Conservation (phyloP, 2,113 vertebrate genomes). For the Hemiscyllium ocellatum region DNA sequence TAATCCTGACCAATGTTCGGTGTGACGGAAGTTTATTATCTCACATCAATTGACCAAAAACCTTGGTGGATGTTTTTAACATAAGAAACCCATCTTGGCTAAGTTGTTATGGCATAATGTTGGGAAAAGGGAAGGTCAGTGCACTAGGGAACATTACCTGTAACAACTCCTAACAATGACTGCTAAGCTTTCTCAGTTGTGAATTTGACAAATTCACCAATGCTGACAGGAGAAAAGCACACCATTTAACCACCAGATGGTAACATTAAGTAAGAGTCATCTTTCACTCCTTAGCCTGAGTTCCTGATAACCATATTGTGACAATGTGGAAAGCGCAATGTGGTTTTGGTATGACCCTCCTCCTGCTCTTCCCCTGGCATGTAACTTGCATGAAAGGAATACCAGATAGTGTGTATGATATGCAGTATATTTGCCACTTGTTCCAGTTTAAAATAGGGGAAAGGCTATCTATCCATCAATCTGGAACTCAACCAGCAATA, state of each 20-base stretch:
- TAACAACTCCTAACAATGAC: neutral
- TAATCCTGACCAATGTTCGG: neutral
- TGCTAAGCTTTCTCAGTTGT: neutral
- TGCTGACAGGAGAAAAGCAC: neutral
- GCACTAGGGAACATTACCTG: neutral
- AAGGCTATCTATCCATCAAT: neutral
- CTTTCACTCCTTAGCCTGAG: neutral
- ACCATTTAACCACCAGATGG: neutral
- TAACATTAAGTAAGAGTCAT: neutral
- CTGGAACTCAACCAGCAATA: neutral
- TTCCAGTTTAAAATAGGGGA: neutral
- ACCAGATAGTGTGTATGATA: neutral
- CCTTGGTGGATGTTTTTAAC: neutral
- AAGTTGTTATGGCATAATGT: neutral
- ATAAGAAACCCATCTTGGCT: neutral
- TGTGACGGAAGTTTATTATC: neutral
- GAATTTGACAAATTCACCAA: neutral
- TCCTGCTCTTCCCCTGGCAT: too few species aligned
- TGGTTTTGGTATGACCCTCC: neutral
- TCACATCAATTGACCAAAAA: neutral
- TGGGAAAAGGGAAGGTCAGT: neutral
- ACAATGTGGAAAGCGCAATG: neutral
- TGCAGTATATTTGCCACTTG: neutral
- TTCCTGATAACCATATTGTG: neutral
- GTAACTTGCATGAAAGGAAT: neutral